Evolutionary conservation across 2,113 vertebrate genomes (phyloP), one percentile per base, ranked within the genome.

Genomic region (Mastomys coucha): DNA sequence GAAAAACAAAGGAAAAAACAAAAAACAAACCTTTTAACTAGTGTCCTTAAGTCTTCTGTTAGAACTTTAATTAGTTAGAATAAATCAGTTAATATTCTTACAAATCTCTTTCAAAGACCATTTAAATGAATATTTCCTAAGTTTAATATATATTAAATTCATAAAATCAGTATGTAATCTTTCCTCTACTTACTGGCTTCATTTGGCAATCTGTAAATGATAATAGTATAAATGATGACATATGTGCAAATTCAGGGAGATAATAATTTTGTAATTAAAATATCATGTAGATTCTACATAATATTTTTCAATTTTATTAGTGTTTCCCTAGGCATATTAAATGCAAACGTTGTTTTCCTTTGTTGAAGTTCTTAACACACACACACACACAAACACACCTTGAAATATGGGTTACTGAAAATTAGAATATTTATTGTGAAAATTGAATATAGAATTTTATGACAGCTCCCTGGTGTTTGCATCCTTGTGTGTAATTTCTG

Each of bases 371-470:
- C 53, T 77, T 94, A 58, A 93, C 67, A 51, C 28, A 75, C 39
- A 73, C 36, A n/a, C n/a, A 58, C 16, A 58, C 56, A 58, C 3
- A 58, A n/a, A 73, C 33, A 82, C 24, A 67, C 82, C 4, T 84
- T 90, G 17, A 70, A 84, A 72, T 51, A 70, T 33, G 28, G 2
- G 60, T 91, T 94, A 22, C 9, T 17, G 12, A 7, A 81, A 93
- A 94, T 96, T 88, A 96, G 58, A 87, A 96, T 96, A 60, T 76
- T 90, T 89, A 85, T 93, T 93, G 36, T 82, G 17, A 63, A 87
- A 94, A 70, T 93, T 72, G 51, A 82, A 63, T 91, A 49, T 58
- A 81, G 28, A 82, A 96, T 93, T 97, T 94, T 93, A 81, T 91
- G 67, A 96, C 17, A 88, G 26, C 12, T 77, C 67, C 87, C 67